phyloP scores from a whole-genome alignment of 2,888 invertebrate species.

The Mesochorus sp. region DNA sequence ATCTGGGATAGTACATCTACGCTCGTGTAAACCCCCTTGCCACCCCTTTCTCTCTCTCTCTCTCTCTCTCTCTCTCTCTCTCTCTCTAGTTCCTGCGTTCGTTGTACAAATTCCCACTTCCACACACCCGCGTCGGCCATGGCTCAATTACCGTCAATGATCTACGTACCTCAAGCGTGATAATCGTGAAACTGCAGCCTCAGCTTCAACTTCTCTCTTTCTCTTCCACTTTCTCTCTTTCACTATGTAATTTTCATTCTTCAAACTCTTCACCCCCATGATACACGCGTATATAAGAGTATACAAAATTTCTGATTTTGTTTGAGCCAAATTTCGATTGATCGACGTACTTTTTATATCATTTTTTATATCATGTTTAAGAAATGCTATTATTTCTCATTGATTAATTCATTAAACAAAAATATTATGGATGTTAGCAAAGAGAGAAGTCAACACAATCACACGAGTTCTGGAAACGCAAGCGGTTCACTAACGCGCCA shows the following conservation, averaged over 20 bases:
- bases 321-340: no score
- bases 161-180: slow-evolving; percentile 57
- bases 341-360: no score
- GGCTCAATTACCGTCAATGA: slow-evolving; percentile 57
- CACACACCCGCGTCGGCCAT: slow-evolving; percentile 4
- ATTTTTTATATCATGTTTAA: no score
- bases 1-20: slow-evolving; percentile 46
- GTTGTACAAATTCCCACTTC: slow-evolving; percentile 3
- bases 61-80: slow-evolving; percentile 38
- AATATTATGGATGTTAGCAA: no score
- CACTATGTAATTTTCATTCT: slow-evolving; percentile 8
- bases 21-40: slow-evolving; percentile 34
- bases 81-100: not conserved
- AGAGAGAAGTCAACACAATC: no score
- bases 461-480: no score
- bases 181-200: slow-evolving; percentile 60
- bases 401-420: no score
- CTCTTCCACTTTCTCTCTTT: not conserved
- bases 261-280: slow-evolving; percentile 6
- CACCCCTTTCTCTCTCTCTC: slow-evolving; percentile 48
- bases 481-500: no score
- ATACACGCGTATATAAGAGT: not conserved
- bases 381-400: no score
- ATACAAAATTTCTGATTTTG: no score
- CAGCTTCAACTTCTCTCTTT: slow-evolving; percentile 17